Evolutionary conservation across 2,888 invertebrate species (phyloP), one percentile per base, ranked within the genome.

Genomic region (Drosophila lacicola): DNA sequence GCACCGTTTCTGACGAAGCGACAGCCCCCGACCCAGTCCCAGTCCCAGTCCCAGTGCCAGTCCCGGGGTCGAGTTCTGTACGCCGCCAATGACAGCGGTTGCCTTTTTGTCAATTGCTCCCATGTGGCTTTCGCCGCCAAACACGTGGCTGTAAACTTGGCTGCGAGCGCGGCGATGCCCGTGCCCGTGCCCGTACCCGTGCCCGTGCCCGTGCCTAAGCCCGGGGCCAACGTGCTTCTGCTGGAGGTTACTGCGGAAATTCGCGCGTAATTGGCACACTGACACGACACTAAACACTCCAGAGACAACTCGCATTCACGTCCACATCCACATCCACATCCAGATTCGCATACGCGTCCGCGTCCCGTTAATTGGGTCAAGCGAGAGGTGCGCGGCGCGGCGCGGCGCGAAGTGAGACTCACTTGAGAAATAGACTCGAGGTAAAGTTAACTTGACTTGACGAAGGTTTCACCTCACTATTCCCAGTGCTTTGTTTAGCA

Each of bases 101-200:
- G 81, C 86, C 88, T 86, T 88, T 85, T 87, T 88, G 86, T 81
- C 88, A 85, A 85, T 85, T 85, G 85, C 88, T 83, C 85, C 88
- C 85, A 85, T 81, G 88, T 83, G 85, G 72, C 71, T 73, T 85
- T 74, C 68, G 80, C 78, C 82, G 80, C 82, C 82, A 74, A 83
- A 84, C 87, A 86, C 82, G 82, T 82, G 84, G 69, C 67, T 77
- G 47, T 62, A 63, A 70, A 65, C 65, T 78, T 69, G 63, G 62
- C 62, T 54, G 67, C 41, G 74, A 51, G 9, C 42, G 45, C 42
- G 9, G 17, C 17, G 17, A 17, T 17, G 14, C 34, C 25, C 21
- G 39, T 44, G 42, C 41, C 56, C 47, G 13, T 55, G 44, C 21
- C 13, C n/a, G 9, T 14, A 11, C 10, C 42, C 41, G 19, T 36